phyloP scores from a whole-genome alignment of 2,113 vertebrate genomes.

The Apteryx owenii region DNA sequence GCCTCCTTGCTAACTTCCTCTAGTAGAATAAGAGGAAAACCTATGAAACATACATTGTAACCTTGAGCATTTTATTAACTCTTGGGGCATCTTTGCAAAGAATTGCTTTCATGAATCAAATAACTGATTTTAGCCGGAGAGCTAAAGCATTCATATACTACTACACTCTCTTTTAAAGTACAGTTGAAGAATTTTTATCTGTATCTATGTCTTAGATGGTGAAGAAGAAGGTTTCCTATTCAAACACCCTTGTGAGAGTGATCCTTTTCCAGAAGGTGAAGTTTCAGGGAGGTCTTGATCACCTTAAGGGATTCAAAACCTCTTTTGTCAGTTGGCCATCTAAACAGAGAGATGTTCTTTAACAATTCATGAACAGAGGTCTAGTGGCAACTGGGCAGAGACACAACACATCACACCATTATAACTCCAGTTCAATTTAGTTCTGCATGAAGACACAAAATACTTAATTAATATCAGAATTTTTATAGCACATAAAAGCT shows the following conservation, averaged over 20 bases:
- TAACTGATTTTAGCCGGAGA: neutral
- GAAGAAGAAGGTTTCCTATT: neutral
- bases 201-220: neutral
- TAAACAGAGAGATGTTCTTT: neutral
- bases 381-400: neutral
- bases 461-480: neutral
- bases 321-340: neutral
- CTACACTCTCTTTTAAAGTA: neutral
- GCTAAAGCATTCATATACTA: neutral
- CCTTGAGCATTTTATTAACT: neutral
- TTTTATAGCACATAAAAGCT: neutral
- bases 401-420: fast-evolving
- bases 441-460: neutral
- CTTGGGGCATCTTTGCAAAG: neutral
- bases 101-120: neutral
- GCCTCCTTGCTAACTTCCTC: neutral
- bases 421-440: neutral
- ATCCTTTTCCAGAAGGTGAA: neutral
- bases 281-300: neutral
- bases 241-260: neutral
- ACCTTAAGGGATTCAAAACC: neutral
- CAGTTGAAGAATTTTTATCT: neutral
- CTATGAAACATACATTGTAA: neutral
- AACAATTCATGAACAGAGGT: neutral
- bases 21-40: neutral